A percentile compares a stretch with the other conserved stretches of the same genome.
phyloP scores from a whole-genome alignment of 1,140 invertebrate species.

The Brachionus paranguensis region DNA sequence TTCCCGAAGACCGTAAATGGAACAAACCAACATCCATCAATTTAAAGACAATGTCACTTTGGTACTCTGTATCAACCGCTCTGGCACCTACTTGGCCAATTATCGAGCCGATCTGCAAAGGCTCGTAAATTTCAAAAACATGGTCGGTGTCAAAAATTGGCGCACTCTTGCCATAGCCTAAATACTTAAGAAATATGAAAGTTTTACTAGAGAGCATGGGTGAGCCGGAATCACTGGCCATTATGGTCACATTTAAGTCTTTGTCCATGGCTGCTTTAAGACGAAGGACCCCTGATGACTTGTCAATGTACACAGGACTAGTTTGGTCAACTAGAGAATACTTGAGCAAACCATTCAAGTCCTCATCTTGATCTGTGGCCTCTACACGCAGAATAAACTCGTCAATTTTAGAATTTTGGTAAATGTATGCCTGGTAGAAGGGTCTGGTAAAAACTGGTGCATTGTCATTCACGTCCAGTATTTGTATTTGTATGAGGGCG shows the following conservation, averaged over 20 bases:
- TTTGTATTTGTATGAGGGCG: slow-evolving; percentile 15
- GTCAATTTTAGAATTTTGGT: background rate
- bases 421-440: background rate
- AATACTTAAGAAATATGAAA: background rate
- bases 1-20: background rate
- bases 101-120: background rate
- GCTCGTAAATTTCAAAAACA: background rate
- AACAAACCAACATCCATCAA: background rate
- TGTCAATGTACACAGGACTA: background rate
- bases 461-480: slow-evolving; percentile 24
- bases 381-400: background rate
- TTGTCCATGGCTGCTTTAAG: background rate
- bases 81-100: background rate
- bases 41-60: background rate
- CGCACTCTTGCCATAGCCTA: background rate
- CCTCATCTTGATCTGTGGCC: background rate
- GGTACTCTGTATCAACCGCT: background rate
- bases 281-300: background rate
- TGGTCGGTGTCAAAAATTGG: background rate
- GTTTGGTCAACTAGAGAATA: background rate
- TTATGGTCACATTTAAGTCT: background rate
- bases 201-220: background rate
- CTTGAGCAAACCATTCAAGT: background rate
- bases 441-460: background rate
- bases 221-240: background rate